A percentile compares a stretch with the other conserved stretches of the same genome.
Evolutionary conservation across 2,113 vertebrate genomes (phyloP).

Genomic region (Halichoeres trimaculatus): DNA sequence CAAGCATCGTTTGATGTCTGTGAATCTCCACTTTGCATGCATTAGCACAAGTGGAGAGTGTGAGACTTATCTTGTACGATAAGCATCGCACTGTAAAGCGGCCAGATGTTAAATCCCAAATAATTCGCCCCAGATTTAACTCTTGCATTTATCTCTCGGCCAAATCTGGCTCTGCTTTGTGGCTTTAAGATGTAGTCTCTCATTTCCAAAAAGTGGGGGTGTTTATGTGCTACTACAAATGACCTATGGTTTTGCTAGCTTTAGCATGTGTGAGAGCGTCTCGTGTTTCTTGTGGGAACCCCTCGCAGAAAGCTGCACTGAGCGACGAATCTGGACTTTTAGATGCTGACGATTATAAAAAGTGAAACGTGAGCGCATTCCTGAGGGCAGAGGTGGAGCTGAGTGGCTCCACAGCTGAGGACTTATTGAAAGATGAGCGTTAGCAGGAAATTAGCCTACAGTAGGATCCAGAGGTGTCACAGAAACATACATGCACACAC

Average conservation of each 20-base stretch:
- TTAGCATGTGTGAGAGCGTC: conserved; percentile 55
- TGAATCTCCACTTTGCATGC: conserved; percentile 58
- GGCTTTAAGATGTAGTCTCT: conserved; percentile 62
- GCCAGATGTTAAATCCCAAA: conserved; percentile 80
- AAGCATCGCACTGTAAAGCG: conserved; percentile 42
- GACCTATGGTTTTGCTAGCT: conserved; percentile 60
- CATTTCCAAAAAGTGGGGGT: conserved; percentile 57
- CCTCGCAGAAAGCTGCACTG: conserved; percentile 47
- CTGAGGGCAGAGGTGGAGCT: conserved; percentile 59
- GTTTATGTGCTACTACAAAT: conserved; percentile 63
- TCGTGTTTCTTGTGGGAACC: conserved; percentile 76
- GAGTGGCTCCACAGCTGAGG: conserved; percentile 76
- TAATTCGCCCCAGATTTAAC: conserved; percentile 72
- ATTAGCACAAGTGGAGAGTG: conserved; percentile 57
- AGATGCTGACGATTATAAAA: conserved; percentile 75
- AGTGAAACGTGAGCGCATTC: conserved; percentile 84
- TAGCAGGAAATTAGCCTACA: conserved; percentile 50
- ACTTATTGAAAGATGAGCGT: conserved; percentile 67
- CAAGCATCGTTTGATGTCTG: conserved; percentile 19
- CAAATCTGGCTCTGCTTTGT: conserved; percentile 71
- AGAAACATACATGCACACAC: conserved; percentile 24
- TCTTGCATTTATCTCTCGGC: conserved; percentile 65
- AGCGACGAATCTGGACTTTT: conserved; percentile 54
- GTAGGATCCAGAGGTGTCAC: conserved; percentile 30
- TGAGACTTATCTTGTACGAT: conserved; percentile 53